Conservation (phyloP, 2,888 invertebrate genomes). For the Drosophila anceps region DNA sequence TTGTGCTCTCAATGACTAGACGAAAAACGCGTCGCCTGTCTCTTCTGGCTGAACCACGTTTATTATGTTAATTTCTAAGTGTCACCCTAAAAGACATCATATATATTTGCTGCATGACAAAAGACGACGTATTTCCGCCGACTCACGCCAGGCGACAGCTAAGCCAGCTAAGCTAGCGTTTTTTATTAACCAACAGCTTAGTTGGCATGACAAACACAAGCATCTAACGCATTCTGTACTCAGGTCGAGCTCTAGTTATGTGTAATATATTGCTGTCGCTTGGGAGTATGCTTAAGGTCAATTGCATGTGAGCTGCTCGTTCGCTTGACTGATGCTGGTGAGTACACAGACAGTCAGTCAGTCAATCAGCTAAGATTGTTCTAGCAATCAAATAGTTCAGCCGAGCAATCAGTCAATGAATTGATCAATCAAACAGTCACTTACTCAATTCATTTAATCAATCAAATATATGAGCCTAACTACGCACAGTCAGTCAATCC, state of each 20-base stretch:
- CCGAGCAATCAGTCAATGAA: background rate
- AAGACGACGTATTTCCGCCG: background rate
- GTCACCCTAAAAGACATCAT: conserved; percentile 11
- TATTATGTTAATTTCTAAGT: conserved; percentile 4
- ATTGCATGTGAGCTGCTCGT: background rate
- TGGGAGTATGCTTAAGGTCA: background rate
- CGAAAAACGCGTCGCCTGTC: background rate
- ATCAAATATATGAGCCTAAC: background rate
- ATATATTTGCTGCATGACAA: conserved; percentile 1
- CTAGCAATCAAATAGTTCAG: background rate
- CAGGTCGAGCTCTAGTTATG: background rate
- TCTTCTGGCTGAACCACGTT: conserved; percentile 6
- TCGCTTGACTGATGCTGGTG: background rate
- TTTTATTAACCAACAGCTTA: background rate
- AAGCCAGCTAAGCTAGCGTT: background rate
- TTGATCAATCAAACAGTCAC: background rate
- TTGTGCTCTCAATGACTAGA: conserved; percentile 32
- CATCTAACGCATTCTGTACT: background rate
- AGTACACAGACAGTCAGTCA: too few species aligned
- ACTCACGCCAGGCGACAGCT: background rate
- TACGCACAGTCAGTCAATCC: background rate
- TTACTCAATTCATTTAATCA: background rate
- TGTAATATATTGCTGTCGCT: background rate
- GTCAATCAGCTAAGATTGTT: background rate
- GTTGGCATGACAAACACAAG: conserved; percentile 6